Conservation (phyloP, 2,888 invertebrate species). For the Nephrotoma guestfalica region DNA sequence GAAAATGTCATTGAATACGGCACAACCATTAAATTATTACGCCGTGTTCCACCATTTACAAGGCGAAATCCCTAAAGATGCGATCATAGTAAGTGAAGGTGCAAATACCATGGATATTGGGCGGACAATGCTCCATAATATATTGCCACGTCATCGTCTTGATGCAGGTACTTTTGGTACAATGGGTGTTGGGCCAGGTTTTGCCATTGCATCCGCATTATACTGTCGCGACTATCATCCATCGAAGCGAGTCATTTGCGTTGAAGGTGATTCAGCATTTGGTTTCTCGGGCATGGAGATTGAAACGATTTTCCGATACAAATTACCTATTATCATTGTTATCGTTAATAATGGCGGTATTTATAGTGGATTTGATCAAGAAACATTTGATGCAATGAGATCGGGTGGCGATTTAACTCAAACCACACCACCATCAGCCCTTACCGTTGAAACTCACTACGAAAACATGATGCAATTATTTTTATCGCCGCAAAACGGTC, state of each 20-base stretch:
- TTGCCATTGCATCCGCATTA: slow-evolving; percentile 82
- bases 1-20: slow-evolving; percentile 53
- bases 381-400: slow-evolving; percentile 56
- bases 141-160: slow-evolving; percentile 68
- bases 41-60: slow-evolving; percentile 78
- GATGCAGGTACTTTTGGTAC: slow-evolving; percentile 97
- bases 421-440: slow-evolving; percentile 73
- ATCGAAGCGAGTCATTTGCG: slow-evolving; percentile 72
- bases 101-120: slow-evolving; percentile 99
- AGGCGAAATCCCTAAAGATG: slow-evolving; percentile 59
- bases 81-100: slow-evolving; percentile 89
- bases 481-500: slow-evolving; percentile 49
- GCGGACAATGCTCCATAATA: slow-evolving; percentile 72
- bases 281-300: slow-evolving; percentile 98
- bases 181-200: slow-evolving; percentile 88
- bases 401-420: slow-evolving; percentile 54
- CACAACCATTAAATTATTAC: slow-evolving; percentile 83
- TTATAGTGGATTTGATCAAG: slow-evolving; percentile 69
- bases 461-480: slow-evolving; percentile 85
- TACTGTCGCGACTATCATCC: slow-evolving; percentile 74
- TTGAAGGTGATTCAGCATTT: slow-evolving; percentile 95
- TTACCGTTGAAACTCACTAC: slow-evolving; percentile 67
- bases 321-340: slow-evolving; percentile 76
- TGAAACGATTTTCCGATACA: slow-evolving; percentile 91
- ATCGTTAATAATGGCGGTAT: slow-evolving; percentile 95